A percentile compares a stretch with the other conserved stretches of the same genome.
These are phyloP conservation scores for Psittacula echo DNA, from an alignment of 2,797 vertebrate species.

Conservation along the genomic window DNA sequence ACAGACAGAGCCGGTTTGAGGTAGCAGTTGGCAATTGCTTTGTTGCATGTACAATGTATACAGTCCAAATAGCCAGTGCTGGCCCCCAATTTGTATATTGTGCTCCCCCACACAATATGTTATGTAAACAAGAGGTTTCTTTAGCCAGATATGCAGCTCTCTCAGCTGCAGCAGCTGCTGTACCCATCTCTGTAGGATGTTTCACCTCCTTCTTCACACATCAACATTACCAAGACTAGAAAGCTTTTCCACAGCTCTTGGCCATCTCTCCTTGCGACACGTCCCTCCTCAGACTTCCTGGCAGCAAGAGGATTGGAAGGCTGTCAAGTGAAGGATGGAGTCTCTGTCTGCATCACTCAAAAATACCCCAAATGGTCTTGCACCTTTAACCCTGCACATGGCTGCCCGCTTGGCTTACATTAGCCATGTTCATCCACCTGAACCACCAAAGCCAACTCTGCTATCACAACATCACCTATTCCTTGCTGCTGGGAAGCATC, in stretches of 20 bases:
- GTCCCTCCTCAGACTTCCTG: neutral
- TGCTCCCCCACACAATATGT: neutral
- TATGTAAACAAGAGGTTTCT: neutral
- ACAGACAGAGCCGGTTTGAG: neutral
- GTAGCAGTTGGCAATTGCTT: neutral
- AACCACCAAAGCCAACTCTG: neutral
- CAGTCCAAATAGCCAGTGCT: neutral
- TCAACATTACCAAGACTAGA: neutral
- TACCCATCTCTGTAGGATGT: neutral
- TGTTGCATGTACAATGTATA: rapidly evolving
- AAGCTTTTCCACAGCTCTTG: neutral
- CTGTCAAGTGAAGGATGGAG: neutral
- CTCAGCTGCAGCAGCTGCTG: neutral
- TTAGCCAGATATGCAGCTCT: neutral
- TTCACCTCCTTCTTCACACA: neutral
- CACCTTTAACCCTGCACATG: neutral
- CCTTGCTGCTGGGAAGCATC: neutral
- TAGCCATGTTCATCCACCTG: neutral
- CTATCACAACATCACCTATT: neutral
- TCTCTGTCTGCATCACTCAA: neutral
- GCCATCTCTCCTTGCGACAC: neutral
- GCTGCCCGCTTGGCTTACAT: neutral
- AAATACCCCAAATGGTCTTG: neutral
- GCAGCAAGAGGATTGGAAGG: neutral
- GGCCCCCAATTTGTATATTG: rapidly evolving